These are phyloP conservation scores for Orussus abietinus DNA, from an alignment of 1,140 invertebrate genomes.

Conservation along the genomic window DNA sequence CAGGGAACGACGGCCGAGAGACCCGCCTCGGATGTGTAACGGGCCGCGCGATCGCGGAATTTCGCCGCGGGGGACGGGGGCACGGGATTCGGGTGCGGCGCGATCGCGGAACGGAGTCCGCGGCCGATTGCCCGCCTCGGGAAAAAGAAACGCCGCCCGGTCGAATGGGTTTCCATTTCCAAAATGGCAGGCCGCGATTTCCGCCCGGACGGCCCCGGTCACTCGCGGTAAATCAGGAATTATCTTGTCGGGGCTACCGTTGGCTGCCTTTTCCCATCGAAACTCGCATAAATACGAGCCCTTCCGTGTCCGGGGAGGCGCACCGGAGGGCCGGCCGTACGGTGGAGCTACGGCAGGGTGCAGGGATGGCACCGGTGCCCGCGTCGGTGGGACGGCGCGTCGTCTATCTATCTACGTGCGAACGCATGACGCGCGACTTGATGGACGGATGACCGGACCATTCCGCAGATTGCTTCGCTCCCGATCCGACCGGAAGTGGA, in stretches of 20 bases:
- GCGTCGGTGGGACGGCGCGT: no score
- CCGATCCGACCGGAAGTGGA: conserved; percentile 50
- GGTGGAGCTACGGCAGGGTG: conserved; percentile 1
- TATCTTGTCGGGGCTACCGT: conserved; percentile 45
- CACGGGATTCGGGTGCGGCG: no score
- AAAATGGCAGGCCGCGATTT: conserved; percentile 37
- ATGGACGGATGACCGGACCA: conserved; percentile 52
- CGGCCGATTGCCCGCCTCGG: neutral
- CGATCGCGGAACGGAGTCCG: conserved; percentile 13
- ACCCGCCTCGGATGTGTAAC: no score
- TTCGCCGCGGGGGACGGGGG: no score
- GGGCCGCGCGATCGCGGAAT: no score
- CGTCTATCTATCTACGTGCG: conserved; percentile 13
- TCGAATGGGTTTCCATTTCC: neutral
- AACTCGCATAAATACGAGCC: conserved; percentile 45
- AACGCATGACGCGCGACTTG: conserved; percentile 34
- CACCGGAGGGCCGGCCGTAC: neutral
- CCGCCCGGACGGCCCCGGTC: conserved; percentile 21
- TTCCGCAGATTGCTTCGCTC: conserved; percentile 52
- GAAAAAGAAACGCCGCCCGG: neutral
- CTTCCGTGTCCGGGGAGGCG: conserved; percentile 9
- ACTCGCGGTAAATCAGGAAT: conserved; percentile 51
- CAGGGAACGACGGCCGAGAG: conserved; percentile 30
- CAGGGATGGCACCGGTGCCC: neutral
- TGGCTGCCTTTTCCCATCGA: conserved; percentile 48